Evolutionary conservation across 2,888 invertebrate species (phyloP).

Genomic region (Sphaeridia pumilis): DNA sequence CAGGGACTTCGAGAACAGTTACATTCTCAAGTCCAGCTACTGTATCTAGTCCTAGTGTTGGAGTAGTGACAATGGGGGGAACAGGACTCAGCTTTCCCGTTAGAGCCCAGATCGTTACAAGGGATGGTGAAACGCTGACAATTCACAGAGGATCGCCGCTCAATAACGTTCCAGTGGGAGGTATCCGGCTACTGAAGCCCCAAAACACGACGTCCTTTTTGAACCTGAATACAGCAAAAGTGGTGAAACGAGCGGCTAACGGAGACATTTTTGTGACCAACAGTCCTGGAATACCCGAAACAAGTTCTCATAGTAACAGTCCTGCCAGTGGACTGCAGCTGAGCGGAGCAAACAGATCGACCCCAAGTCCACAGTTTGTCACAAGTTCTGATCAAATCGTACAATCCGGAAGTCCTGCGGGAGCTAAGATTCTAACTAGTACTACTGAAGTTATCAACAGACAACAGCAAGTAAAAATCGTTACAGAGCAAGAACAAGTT

Average conservation of each 20-base stretch:
- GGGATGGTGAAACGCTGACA: slow-evolving; percentile 35
- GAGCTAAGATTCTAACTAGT: too few relatives aligned
- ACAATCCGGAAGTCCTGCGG: too few relatives aligned
- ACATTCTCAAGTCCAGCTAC: background rate
- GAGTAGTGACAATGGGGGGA: background rate
- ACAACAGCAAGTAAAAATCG: too few relatives aligned
- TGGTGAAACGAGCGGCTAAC: slow-evolving; percentile 26
- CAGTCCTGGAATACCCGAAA: background rate
- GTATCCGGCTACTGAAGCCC: slow-evolving; percentile 22
- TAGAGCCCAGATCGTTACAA: slow-evolving; percentile 34
- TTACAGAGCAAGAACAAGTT: too few relatives aligned
- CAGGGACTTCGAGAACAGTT: too few relatives aligned
- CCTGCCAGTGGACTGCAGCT: background rate
- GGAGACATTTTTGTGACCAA: slow-evolving; percentile 17
- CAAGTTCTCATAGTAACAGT: background rate
- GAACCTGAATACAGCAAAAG: slow-evolving; percentile 23
- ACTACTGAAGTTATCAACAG: slow-evolving; percentile 5
- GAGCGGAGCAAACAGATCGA: slow-evolving; percentile 1
- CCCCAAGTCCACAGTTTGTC: slow-evolving; percentile 6
- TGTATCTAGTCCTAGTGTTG: background rate
- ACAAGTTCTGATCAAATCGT: slow-evolving; percentile 2
- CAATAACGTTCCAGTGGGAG: slow-evolving; percentile 12
- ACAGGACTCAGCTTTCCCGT: slow-evolving; percentile 22
- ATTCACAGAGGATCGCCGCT: slow-evolving; percentile 32
- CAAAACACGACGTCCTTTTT: slow-evolving; percentile 23